Base-by-base conservation (phyloP, 2,888 invertebrate species). In the Drosophila paranaensis region DNA sequence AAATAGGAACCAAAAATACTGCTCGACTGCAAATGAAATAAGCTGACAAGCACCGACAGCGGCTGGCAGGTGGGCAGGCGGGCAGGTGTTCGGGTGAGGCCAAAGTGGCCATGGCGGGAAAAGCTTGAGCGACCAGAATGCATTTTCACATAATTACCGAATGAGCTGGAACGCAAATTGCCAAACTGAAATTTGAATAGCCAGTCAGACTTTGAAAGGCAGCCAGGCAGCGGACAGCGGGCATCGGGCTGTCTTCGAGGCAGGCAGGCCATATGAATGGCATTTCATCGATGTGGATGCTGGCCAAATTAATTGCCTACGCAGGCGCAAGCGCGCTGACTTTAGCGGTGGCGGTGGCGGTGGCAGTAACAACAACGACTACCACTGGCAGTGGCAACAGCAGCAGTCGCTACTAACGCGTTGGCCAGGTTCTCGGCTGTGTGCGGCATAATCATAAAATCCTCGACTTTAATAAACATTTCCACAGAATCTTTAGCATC, bases 361-460 rank as follows among this genome's bases (percentile, higher is more conserved):
- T 30, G 16, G 58, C 66, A 50, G 46, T 46, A 46, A 48, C 58
- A 27, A 39, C 37, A 40, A 48, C 48, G 9, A 35, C 37, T 45
- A 40, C 65, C 43, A 33, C 30, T 16, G 51, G 65, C 66, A 46
- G 20, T 46, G 48, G n/a, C 60, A 40, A 27, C 35, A 35, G n/a
- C 55, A 53, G 25, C 56, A 54, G 39, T n/a, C 14, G 54, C 78
- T 77, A 69, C 51, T 54, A 63, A 58, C 53, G 48, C 54, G 25
- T 43, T 43, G 33, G 54, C 58, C 66, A 61, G 51, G 55, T 42
- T 79, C 64, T 64, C 62, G 33, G 64, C 55, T 74, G 67, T 82
- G 81, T 86, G 85, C 80, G 85, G 90, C 90, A 87, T 88, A 89
- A 89, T 89, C 86, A 82, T 87, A 89, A 87, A 87, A 87, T 82